Percentiles rank a stretch among this genome's conserved stretches.
phyloP scores from a whole-genome alignment of 2,113 vertebrate genomes.

The Equus quagga region DNA sequence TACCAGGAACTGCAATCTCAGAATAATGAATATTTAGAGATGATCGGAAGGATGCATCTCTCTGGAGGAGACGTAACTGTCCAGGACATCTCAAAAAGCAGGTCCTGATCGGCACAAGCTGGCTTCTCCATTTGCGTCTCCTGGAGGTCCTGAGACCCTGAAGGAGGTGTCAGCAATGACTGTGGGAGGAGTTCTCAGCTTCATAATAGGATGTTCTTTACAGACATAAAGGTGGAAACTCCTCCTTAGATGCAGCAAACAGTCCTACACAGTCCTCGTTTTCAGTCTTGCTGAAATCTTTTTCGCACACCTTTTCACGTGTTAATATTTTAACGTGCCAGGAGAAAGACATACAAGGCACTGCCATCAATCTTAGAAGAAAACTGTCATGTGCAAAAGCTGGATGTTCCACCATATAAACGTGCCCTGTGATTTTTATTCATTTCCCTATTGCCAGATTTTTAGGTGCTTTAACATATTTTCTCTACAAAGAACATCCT shows the following conservation, averaged over 20 bases:
- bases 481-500: background rate
- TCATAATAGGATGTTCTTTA: background rate
- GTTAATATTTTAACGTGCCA: background rate
- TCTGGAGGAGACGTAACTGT: background rate
- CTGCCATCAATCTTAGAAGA: background rate
- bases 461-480: background rate
- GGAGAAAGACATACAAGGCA: background rate
- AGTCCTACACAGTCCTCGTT: too few species aligned
- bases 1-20: background rate
- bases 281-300: background rate
- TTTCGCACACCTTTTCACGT: background rate
- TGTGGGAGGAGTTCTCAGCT: background rate
- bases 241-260: background rate
- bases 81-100: background rate
- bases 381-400: background rate
- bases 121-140: background rate
- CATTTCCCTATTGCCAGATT: background rate
- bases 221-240: background rate
- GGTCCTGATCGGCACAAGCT: fast-evolving
- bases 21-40: background rate
- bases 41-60: background rate
- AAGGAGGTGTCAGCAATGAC: fast-evolving
- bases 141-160: background rate
- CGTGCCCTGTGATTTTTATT: background rate
- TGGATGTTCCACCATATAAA: background rate